phyloP scores from a whole-genome alignment of 35 echinoderm and acorn worm species.

The Chiridota heheva region DNA sequence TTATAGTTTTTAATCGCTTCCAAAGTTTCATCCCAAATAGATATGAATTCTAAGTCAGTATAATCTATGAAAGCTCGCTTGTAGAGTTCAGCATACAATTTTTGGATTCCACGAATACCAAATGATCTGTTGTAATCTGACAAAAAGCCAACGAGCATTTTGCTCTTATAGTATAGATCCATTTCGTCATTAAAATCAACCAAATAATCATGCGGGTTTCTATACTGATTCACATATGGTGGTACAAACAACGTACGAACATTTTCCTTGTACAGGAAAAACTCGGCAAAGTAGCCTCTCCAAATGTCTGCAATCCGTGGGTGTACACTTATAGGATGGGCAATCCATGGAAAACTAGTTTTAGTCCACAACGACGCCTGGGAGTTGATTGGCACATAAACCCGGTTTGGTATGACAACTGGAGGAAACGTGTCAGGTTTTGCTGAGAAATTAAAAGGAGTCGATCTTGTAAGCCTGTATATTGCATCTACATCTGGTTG shows the following conservation, averaged over 20 bases:
- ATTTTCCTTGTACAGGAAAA: background rate
- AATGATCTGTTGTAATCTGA: no score
- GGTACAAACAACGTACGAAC: background rate
- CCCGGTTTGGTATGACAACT: background rate
- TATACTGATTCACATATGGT: background rate
- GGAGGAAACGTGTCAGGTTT: background rate
- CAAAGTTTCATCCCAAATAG: no score
- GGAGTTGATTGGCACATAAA: conserved; percentile 4
- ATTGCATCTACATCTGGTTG: conserved; percentile 20
- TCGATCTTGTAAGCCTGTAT: background rate
- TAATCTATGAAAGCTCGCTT: no score
- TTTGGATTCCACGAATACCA: no score
- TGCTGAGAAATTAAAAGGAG: background rate
- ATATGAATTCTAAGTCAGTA: no score
- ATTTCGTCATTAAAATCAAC: conserved; percentile 21
- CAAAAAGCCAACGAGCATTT: background rate
- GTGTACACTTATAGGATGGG: background rate
- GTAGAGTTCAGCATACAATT: no score
- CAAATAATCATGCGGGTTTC: conserved; percentile 19
- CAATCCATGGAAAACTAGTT: background rate
- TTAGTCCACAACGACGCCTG: background rate
- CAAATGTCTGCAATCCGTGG: background rate
- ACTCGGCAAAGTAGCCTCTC: conserved; percentile 18
- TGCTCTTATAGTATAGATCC: conserved; percentile 17
- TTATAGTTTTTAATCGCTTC: no score